These are phyloP conservation scores for Drosophila funebris DNA, from an alignment of 1,140 invertebrate genomes.

Conservation along the genomic window DNA sequence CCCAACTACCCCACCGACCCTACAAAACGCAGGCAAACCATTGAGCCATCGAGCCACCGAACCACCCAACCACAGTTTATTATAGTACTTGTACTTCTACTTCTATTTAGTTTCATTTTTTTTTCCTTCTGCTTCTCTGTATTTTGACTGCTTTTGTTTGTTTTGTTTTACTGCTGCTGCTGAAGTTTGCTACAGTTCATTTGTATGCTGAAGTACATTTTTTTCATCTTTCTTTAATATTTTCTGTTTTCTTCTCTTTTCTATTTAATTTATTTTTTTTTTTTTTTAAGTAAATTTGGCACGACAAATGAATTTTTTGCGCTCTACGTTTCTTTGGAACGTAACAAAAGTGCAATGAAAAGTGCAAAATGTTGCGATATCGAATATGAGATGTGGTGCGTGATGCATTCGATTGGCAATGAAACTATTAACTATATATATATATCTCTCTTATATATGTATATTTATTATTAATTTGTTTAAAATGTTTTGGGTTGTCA, in stretches of 20 bases:
- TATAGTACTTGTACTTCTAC: slow-evolving; percentile 56
- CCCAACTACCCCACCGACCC: background rate
- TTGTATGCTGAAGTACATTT: slow-evolving; percentile 63
- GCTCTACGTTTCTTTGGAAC: slow-evolving; percentile 30
- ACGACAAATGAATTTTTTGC: slow-evolving; percentile 58
- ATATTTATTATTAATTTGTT: slow-evolving; percentile 2
- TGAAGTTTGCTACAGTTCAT: slow-evolving; percentile 76
- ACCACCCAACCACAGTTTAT: slow-evolving; percentile 55
- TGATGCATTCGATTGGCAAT: slow-evolving; percentile 44
- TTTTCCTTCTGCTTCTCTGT: slow-evolving; percentile 51
- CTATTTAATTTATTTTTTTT: slow-evolving; percentile 5
- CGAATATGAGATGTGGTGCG: slow-evolving; percentile 56
- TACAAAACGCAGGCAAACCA: too few relatives aligned
- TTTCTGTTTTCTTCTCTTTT: slow-evolving; percentile 45
- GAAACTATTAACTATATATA: slow-evolving; percentile 15
- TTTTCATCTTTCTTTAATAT: slow-evolving; percentile 22
- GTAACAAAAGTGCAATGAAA: slow-evolving; percentile 45
- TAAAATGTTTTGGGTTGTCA: background rate
- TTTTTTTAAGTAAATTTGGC: slow-evolving; percentile 51
- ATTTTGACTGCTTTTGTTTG: slow-evolving; percentile 67
- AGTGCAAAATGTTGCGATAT: slow-evolving; percentile 28
- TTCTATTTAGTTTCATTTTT: slow-evolving; percentile 48
- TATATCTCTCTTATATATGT: too few relatives aligned
- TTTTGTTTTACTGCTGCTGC: slow-evolving; percentile 66
- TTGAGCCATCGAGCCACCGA: slow-evolving; percentile 25